Evolutionary conservation across 2,113 vertebrate species (phyloP), one percentile per base, ranked within the genome.

Genomic region (Pagrus major): DNA sequence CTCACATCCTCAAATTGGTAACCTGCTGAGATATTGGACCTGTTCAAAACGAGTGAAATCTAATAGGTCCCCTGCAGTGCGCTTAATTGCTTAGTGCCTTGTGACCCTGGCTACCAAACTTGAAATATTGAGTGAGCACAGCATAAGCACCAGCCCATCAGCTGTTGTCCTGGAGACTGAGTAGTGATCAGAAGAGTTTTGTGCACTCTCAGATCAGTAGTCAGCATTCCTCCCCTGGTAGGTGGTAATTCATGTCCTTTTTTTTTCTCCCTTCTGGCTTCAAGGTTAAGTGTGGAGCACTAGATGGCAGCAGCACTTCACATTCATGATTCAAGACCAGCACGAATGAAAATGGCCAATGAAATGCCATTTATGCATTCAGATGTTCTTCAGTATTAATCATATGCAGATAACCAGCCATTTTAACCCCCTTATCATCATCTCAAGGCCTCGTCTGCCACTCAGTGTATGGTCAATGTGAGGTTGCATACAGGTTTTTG

Each of bases 241-340:
- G 81, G 52, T 52, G 61, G 51, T 33, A 39, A 20, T 76, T 9
- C 15, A 9, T 47, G 27, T 65, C 21, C 21, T 33, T 0, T n/a
- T 27, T 12, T 7, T 27, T 9, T 33, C 18, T 6, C 21, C 15
- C 15, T 10, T 6, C 15, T 5, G 6, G 15, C 27, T 75, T 29
- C 3, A 0, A 6, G 16, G 31, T 35, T 31, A 20, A 18, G 3
- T 46, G 9, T 70, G 4, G 41, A 23, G 25, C 94, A 93, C 84
- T 90, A 94, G 94, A 84, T 94, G 94, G 93, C 93, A 93, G 88
- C 86, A 88, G 20, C 54, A 47, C 29, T 39, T 55, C 66, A 80
- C 42, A 4, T 16, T 58, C 20, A 46, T 6, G 37, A 65, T 16
- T 64, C 15, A 51, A 55, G 5, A 33, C 25, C 27, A 14, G 23